These are phyloP conservation scores for Drosophila macrospina DNA, from an alignment of 2,888 invertebrate species.

Conservation along the genomic window DNA sequence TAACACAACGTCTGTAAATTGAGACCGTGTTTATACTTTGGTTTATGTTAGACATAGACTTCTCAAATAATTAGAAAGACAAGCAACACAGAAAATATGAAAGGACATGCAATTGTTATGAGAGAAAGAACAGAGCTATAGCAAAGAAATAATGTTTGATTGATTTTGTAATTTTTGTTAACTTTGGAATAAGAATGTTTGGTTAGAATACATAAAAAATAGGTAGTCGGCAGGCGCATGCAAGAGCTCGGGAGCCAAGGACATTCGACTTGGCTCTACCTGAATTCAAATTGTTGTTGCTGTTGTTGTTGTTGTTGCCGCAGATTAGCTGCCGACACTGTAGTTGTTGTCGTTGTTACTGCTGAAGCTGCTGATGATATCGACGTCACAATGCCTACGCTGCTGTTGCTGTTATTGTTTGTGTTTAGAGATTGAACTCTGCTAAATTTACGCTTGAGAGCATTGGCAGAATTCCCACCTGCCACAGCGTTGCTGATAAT, in stretches of 20 bases:
- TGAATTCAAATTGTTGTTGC: conserved; percentile 84
- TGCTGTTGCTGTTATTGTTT: conserved; percentile 86
- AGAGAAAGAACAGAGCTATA: background rate
- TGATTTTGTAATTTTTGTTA: conserved; percentile 24
- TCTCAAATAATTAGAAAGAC: too few species aligned
- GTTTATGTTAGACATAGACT: background rate
- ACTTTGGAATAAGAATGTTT: conserved; percentile 12
- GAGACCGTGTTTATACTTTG: background rate
- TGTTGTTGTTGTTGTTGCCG: conserved; percentile 64
- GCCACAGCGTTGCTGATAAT: conserved; percentile 47
- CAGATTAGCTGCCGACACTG: conserved; percentile 47
- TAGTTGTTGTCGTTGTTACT: conserved; percentile 54
- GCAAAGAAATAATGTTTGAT: conserved; percentile 4
- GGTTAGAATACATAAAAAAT: conserved; percentile 20
- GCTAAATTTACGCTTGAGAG: conserved; percentile 71
- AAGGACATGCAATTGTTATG: conserved; percentile 27
- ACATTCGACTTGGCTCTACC: conserved; percentile 79
- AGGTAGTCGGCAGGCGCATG: conserved; percentile 62
- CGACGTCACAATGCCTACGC: conserved; percentile 73
- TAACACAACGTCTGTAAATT: background rate
- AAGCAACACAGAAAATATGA: background rate
- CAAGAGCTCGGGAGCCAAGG: conserved; percentile 66
- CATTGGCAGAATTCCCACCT: conserved; percentile 50
- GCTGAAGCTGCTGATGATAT: conserved; percentile 31
- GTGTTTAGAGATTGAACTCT: conserved; percentile 44